phyloP scores from a whole-genome alignment of 2,888 invertebrate species.

The Actias luna region DNA sequence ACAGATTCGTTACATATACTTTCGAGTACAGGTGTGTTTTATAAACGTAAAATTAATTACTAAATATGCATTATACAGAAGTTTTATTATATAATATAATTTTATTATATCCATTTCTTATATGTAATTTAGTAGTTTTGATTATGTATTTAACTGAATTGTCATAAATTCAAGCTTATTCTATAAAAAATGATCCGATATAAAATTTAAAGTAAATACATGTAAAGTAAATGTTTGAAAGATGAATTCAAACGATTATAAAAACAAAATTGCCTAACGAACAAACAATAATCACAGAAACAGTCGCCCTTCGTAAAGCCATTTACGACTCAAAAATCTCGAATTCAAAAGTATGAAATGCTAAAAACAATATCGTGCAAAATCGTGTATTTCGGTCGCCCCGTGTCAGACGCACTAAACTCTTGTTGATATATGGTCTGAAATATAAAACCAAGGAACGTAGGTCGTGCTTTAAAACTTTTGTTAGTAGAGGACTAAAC shows the following conservation, averaged over 20 bases:
- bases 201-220: no score
- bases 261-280: neutral
- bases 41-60: no score
- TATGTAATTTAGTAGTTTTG: no score
- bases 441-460: constrained; percentile 28
- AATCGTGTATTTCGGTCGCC: constrained; percentile 37
- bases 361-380: constrained; percentile 11
- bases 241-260: neutral
- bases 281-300: constrained; percentile 22
- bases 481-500: constrained; percentile 4
- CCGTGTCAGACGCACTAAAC: constrained; percentile 60
- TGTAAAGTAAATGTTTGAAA: no score
- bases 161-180: no score
- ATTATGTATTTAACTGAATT: no score
- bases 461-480: neutral
- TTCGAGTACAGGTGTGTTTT: no score
- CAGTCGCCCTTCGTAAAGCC: constrained; percentile 19
- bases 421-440: constrained; percentile 50
- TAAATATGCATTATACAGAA: no score
- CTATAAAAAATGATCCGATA: no score
- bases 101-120: no score
- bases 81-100: no score
- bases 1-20: no score
- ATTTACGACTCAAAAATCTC: constrained; percentile 27
- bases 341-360: constrained; percentile 29